These are phyloP conservation scores for Pantelozetes paolii DNA, from an alignment of 2,888 invertebrate genomes.

Conservation along the genomic window DNA sequence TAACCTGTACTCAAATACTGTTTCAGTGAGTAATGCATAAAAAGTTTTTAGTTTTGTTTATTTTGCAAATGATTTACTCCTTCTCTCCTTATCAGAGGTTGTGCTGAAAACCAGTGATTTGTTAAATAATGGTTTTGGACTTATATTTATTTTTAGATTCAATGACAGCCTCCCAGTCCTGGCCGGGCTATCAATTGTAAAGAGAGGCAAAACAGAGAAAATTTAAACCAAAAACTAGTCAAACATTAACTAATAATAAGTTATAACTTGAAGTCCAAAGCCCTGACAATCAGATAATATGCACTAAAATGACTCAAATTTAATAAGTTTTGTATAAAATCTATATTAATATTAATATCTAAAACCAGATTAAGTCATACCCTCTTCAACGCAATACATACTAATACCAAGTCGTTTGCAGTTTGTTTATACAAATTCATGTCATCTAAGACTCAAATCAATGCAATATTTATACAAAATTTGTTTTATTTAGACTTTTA, in stretches of 20 bases:
- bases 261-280: conserved; percentile 8
- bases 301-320: conserved; percentile 13
- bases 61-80: conserved; percentile 10
- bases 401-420: conserved; percentile 2
- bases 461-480: not conserved
- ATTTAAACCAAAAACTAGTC: not conserved
- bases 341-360: no score
- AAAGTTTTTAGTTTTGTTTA: conserved; percentile 15
- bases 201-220: not conserved
- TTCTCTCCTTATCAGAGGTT: not conserved
- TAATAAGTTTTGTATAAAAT: conserved; percentile 9
- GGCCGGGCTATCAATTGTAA: not conserved
- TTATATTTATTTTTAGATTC: not conserved
- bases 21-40: not conserved
- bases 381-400: no score
- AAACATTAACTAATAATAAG: no score
- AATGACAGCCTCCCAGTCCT: not conserved
- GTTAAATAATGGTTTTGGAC: conserved; percentile 5
- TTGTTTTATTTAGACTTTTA: not conserved
- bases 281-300: conserved; percentile 12
- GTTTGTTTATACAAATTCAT: conserved; percentile 23
- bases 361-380: conserved; percentile 35
- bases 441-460: not conserved
- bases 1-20: not conserved
- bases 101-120: conserved; percentile 2